These are phyloP conservation scores for Xestia xanthographa DNA, from an alignment of 2,888 invertebrate genomes.

Conservation along the genomic window DNA sequence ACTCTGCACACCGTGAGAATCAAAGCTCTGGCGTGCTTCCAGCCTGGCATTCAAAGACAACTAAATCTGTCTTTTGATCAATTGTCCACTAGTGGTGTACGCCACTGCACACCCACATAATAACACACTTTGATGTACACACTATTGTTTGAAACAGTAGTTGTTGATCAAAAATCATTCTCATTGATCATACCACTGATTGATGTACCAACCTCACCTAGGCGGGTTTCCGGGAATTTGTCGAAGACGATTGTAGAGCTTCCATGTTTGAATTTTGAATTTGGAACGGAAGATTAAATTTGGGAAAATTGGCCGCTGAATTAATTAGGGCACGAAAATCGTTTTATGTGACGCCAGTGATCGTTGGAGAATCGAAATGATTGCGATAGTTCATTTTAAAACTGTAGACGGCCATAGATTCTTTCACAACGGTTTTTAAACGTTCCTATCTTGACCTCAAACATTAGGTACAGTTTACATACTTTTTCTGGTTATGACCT, in stretches of 20 bases:
- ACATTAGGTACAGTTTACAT: not conserved
- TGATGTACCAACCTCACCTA: slow-evolving; percentile 48
- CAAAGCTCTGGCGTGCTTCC: slow-evolving; percentile 81
- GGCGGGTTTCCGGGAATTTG: slow-evolving; percentile 54
- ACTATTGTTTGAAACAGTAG: slow-evolving; percentile 64
- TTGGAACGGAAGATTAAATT: slow-evolving; percentile 41
- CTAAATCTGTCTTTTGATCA: slow-evolving; percentile 79
- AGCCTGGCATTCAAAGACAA: slow-evolving; percentile 75
- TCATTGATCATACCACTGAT: slow-evolving; percentile 64
- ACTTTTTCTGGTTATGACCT: not conserved
- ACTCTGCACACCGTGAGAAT: slow-evolving; percentile 76
- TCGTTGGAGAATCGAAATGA: not conserved
- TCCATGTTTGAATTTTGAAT: slow-evolving; percentile 33
- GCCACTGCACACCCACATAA: slow-evolving; percentile 58
- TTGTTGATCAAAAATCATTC: slow-evolving; percentile 63
- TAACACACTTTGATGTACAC: slow-evolving; percentile 67
- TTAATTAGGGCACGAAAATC: slow-evolving; percentile 19
- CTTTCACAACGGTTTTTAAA: not conserved
- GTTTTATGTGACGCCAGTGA: slow-evolving; percentile 1
- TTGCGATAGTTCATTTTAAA: not conserved
- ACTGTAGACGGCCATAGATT: not conserved
- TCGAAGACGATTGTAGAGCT: slow-evolving; percentile 20
- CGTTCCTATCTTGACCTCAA: not conserved
- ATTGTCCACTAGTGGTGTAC: slow-evolving; percentile 72
- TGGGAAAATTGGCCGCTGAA: slow-evolving; percentile 20